phyloP scores from a whole-genome alignment of 2,797 vertebrate species.

The Gorsachius magnificus region DNA sequence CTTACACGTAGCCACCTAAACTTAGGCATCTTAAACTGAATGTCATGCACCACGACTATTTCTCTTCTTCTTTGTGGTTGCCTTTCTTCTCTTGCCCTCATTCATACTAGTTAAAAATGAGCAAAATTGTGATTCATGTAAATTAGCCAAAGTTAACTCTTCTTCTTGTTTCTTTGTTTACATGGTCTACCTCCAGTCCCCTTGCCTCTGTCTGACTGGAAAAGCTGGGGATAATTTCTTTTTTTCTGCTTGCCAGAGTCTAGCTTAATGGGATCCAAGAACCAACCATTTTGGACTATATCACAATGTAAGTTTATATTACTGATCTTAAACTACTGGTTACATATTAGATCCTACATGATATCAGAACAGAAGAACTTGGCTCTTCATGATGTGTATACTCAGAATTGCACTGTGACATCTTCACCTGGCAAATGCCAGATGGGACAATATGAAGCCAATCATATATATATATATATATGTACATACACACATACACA shows the following conservation, averaged over 20 bases:
- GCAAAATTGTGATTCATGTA: not conserved
- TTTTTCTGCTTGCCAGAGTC: not conserved
- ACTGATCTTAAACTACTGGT: not conserved
- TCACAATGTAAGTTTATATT: not conserved
- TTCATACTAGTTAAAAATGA: not conserved
- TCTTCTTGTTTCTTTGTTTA: not conserved
- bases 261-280: not conserved
- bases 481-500: fast-evolving
- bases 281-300: not conserved
- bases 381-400: not conserved
- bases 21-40: not conserved
- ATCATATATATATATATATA: not conserved
- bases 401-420: not conserved
- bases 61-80: not conserved
- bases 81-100: not conserved
- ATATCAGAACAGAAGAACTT: not conserved
- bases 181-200: not conserved
- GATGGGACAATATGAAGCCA: not conserved
- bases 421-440: not conserved
- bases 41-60: not conserved
- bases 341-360: not conserved
- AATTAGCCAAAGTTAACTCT: not conserved
- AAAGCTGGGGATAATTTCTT: not conserved
- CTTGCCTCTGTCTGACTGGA: not conserved
- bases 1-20: not conserved